Percentiles rank a stretch among this genome's conserved stretches.
phyloP scores from a whole-genome alignment of 2,888 invertebrate species.

The Caprella mutica region DNA sequence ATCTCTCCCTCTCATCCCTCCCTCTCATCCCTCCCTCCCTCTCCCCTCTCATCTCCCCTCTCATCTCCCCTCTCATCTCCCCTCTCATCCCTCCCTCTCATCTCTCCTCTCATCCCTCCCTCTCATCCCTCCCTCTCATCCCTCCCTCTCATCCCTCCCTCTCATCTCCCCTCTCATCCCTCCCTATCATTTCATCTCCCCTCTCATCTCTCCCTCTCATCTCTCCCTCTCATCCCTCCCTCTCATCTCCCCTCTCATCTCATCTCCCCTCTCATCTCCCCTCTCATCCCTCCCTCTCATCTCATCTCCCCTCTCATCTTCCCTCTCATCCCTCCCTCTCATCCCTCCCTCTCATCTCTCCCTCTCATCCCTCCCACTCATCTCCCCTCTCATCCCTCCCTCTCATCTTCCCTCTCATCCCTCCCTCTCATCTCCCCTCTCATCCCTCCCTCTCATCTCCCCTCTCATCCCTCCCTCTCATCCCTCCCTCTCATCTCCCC shows the following conservation, averaged over 20 bases:
- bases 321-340: neutral
- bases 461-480: too few species aligned
- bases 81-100: neutral
- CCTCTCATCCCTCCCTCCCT: neutral
- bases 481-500: too few species aligned
- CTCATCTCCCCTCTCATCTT: too few species aligned
- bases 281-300: too few species aligned
- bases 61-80: too few species aligned
- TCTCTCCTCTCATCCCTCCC: neutral
- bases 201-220: neutral
- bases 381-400: neutral
- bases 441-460: too few species aligned
- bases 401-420: too few species aligned
- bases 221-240: neutral
- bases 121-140: neutral
- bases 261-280: too few species aligned
- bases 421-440: too few species aligned
- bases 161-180: too few species aligned
- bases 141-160: neutral
- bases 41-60: neutral
- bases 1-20: neutral
- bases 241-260: too few species aligned
- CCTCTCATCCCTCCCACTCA: neutral
- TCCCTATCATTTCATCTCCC: too few species aligned
- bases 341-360: neutral